Evolutionary conservation across 2,888 invertebrate genomes (phyloP).

Genomic region (Phyllotreta striolata): DNA sequence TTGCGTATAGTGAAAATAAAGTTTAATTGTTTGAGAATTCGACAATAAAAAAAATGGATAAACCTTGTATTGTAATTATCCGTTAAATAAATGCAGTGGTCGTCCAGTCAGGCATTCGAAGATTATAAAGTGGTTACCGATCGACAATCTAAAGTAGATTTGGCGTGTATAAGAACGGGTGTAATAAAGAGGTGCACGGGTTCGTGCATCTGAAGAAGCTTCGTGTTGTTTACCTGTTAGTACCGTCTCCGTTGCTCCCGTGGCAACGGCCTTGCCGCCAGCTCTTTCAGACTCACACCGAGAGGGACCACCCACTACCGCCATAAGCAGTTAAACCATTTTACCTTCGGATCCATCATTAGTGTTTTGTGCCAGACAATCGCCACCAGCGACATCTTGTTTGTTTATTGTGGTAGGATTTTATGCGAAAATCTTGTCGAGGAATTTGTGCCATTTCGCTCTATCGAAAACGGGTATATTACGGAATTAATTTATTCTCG

Average conservation of each 20-base stretch:
- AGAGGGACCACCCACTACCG: conserved; percentile 40
- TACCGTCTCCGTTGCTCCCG: conserved; percentile 23
- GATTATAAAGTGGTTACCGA: conserved; percentile 39
- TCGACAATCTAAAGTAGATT: conserved; percentile 40
- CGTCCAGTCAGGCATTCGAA: conserved; percentile 27
- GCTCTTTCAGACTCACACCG: conserved; percentile 34
- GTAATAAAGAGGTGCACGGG: conserved; percentile 37
- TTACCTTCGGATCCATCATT: conserved; percentile 31
- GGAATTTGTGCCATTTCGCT: conserved; percentile 18
- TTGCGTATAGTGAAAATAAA: no score
- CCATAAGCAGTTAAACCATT: conserved; percentile 34
- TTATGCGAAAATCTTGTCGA: conserved; percentile 26
- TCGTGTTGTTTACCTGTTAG: conserved; percentile 36
- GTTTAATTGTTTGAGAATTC: background rate
- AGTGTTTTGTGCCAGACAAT: conserved; percentile 27
- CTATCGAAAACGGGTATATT: conserved; percentile 13
- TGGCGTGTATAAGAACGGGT: conserved; percentile 35
- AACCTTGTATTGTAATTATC: conserved; percentile 27
- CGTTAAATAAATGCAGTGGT: conserved; percentile 32
- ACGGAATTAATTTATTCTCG: conserved; percentile 22
- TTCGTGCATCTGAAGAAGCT: conserved; percentile 39
- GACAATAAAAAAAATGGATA: conserved; percentile 5
- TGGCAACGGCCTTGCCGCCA: conserved; percentile 38
- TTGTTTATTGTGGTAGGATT: conserved; percentile 28
- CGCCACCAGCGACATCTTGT: conserved; percentile 30